These are phyloP conservation scores for Dermolepida albohirtum DNA, from an alignment of 2,888 invertebrate genomes.

Conservation along the genomic window DNA sequence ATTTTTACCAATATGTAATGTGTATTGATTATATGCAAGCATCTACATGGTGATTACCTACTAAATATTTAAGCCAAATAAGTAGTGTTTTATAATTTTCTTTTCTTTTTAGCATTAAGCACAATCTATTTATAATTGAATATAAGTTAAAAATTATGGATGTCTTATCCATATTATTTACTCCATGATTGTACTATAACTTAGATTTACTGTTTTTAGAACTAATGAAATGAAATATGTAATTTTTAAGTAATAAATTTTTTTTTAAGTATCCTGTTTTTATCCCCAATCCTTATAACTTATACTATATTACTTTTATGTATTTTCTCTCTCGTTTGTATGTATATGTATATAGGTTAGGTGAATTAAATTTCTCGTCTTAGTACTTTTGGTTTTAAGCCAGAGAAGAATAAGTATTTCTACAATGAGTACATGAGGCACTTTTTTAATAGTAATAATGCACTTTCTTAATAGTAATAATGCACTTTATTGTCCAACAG, in stretches of 20 bases:
- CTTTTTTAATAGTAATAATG: no score
- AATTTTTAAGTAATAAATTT: conserved; percentile 29
- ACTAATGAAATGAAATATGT: conserved; percentile 19
- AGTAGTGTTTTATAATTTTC: conserved; percentile 12
- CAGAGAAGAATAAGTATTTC: no score
- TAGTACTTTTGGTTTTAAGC: no score
- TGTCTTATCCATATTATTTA: conserved; percentile 6
- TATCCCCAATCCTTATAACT: not conserved
- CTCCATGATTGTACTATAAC: conserved; percentile 26
- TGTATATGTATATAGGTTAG: no score
- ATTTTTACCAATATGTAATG: no score
- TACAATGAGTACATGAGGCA: no score
- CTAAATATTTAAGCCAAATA: conserved; percentile 26
- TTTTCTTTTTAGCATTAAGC: conserved; percentile 16
- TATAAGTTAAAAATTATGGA: conserved; percentile 2
- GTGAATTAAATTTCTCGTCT: no score
- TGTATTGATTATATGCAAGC: no score
- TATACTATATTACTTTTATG: no score
- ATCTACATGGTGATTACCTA: conserved; percentile 18
- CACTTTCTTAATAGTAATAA: no score
- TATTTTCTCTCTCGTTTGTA: no score
- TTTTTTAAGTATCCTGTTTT: conserved; percentile 20
- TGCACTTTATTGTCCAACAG: no score
- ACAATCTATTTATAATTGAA: conserved; percentile 27
- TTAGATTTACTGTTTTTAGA: conserved; percentile 32